Base-by-base conservation (phyloP, 2,888 invertebrate species). In the Lysandra coridon region DNA sequence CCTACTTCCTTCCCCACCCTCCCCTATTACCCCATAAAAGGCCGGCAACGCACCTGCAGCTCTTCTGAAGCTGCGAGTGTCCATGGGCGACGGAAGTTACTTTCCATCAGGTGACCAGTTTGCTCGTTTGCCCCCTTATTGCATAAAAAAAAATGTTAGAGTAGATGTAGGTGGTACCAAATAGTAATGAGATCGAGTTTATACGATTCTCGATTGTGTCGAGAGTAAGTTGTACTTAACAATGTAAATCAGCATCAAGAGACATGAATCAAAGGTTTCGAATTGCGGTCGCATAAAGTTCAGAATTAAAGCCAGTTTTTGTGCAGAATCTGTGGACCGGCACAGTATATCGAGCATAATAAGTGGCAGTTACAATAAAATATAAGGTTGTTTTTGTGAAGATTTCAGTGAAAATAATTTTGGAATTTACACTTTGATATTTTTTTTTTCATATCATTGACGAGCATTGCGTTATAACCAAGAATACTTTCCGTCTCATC, bases 211-310 rank as follows among this genome's bases (percentile, higher is more conserved):
- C 17, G 57, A 17, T 57, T 57, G 14, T 57, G 17, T 57, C 57
- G 57, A 14, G 4, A 57, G 57, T 53, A 53, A 53, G 57, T 57
- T 57, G 57, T 57, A 57, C 17, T 57, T 3, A 57, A 17, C 57
- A 14, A 17, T 5, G 57, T 17, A 57, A 57, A 57, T 57, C 57
- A 57, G 17, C 4, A 57, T 57, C 17, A 44, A 49, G 23, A 78
- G 49, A 76, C 64, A 75, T 79, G 81, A 82, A 78, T 81, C 79
- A 81, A 82, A 80, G 73, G 78, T 77, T 57, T 69, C 40, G 14
- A 30, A 80, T 80, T 81, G 74, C 33, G 69, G 69, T 69, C 33
- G 17, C 33, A 69, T 69, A 14, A 14, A 69, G 69, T 37, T 69
- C 64, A 37, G 17, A 69, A 69, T 69, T 69, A 69, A 69, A 69